Percentiles rank a stretch among this genome's conserved stretches.
Evolutionary conservation across 1,140 invertebrate species (phyloP).

Genomic region (Papilio aristodemus): DNA sequence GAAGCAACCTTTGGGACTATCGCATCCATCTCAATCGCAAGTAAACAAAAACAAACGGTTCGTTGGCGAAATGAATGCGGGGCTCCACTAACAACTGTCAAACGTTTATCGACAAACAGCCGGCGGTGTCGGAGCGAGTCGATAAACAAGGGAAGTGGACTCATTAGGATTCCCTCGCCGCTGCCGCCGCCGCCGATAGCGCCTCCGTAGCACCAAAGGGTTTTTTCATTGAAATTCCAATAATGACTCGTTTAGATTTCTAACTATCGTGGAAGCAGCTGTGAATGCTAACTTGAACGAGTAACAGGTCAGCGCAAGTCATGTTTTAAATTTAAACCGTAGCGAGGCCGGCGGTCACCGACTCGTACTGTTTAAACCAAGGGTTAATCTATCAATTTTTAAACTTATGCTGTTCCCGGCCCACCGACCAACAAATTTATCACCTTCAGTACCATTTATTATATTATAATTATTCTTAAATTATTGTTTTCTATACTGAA

Average conservation of each 20-base stretch:
- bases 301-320: neutral
- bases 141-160: constrained; percentile 37
- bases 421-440: no score
- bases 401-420: no score
- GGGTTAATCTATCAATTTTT: no score
- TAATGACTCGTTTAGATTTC: constrained; percentile 13
- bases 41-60: constrained; percentile 25
- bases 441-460: no score
- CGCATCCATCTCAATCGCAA: constrained; percentile 7
- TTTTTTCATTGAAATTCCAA: constrained; percentile 38
- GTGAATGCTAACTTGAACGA: constrained; percentile 5
- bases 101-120: constrained; percentile 22
- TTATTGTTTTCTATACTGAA: no score
- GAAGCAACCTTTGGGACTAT: constrained; percentile 1
- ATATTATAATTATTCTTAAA: no score
- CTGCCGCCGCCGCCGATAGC: neutral
- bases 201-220: constrained; percentile 32
- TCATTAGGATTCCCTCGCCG: constrained; percentile 40
- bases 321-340: no score
- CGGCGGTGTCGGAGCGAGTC: constrained; percentile 5
- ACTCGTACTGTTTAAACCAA: no score
- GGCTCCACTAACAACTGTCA: constrained; percentile 10
- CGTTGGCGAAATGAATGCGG: neutral
- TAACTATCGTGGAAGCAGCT: neutral
- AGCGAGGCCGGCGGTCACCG: no score